Base-by-base conservation (phyloP, 2,888 invertebrate species). In the Chaitophorus viminalis region DNA sequence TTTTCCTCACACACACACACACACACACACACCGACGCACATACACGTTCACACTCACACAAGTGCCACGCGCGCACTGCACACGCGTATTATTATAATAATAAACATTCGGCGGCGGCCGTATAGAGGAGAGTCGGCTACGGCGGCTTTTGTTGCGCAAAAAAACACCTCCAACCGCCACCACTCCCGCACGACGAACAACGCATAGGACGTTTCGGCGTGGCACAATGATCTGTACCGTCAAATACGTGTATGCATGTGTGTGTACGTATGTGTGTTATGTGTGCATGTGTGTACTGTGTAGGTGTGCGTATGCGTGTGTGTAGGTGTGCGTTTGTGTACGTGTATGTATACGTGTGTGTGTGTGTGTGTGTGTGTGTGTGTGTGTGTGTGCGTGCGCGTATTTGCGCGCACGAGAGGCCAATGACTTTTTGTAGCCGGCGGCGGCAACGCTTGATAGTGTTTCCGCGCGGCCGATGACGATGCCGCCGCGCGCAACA, bases 391-490 rank as follows among this genome's bases (percentile, higher is more conserved):
- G 82, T 31, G 82, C 8, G 52, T 39, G 70, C 70, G 70, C 70
- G 29, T 78, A 52, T 70, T 46, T 54, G 85, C 77, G 85, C 77
- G 68, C 68, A 65, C 25, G 65, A 85, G 85, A 85, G 85, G 85
- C 85, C 85, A 85, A 85, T 85, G 85, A 85, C 85, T 85, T 83
- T 76, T 46, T 39, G 75, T 46, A 39, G 21, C 17, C 31, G 75
- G 75, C 75, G 60, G 60, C 39, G 74, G 74, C 75, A 65, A 17
- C 77, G 33, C 76, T 77, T 68, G 85, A 78, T 85, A 70, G 70
- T 68, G 85, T 85, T 85, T 85, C 85, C 85, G 85, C 85, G 39
- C 36, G 31, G 77, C 65, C 84, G 75, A 39, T 74, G 70, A 83
- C 83, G 75, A 75, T 77, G 77, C 52, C 33, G 17, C 82, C 68